phyloP scores from a whole-genome alignment of 2,797 vertebrate genomes.

The Graptemys geographica region DNA sequence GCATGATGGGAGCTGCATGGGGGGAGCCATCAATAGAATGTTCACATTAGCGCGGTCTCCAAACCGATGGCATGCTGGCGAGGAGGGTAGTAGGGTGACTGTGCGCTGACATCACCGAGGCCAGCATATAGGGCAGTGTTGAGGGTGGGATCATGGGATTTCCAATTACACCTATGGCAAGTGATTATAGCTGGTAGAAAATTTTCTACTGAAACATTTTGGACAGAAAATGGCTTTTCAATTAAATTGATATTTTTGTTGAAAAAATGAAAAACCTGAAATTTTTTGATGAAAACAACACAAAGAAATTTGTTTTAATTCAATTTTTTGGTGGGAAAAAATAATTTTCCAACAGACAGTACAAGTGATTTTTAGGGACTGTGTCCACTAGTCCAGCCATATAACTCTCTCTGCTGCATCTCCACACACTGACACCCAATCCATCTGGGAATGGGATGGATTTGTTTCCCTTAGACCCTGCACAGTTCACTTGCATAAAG shows the following conservation, averaged over 20 bases:
- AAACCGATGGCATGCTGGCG: conserved; percentile 43
- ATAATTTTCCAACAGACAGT: not conserved
- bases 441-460: not conserved
- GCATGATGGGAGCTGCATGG: conserved; percentile 45
- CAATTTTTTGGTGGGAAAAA: not conserved
- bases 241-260: not conserved
- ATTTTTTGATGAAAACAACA: not conserved
- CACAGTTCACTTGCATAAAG: conserved; percentile 17
- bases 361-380: not conserved
- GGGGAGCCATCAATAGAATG: conserved; percentile 50
- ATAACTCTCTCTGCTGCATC: not conserved
- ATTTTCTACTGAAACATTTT: not conserved
- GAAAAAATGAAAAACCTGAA: not conserved
- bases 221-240: conserved; percentile 49
- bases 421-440: not conserved
- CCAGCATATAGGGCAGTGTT: conserved; percentile 33
- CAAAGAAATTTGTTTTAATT: not conserved
- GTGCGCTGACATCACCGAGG: not conserved
- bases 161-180: not conserved
- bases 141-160: conserved; percentile 5
- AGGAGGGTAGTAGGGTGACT: conserved; percentile 52
- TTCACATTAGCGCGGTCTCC: not conserved
- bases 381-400: not conserved
- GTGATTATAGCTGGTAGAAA: conserved; percentile 48
- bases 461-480: conserved; percentile 1